These are phyloP conservation scores for Torymus texanus DNA, from an alignment of 2,888 invertebrate genomes.

Conservation along the genomic window DNA sequence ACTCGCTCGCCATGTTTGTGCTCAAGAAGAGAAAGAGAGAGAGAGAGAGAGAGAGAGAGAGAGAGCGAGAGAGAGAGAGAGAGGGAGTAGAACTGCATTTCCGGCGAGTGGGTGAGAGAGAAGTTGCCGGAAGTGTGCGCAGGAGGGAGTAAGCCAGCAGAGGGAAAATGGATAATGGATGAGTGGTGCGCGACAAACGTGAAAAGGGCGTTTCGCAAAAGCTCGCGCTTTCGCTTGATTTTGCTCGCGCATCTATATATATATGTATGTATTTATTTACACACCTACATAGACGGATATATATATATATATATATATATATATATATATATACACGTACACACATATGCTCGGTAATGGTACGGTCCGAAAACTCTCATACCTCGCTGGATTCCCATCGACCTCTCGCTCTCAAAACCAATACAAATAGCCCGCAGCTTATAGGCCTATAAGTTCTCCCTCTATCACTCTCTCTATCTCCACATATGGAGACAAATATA, in stretches of 20 bases:
- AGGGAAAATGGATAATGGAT: constrained; percentile 47
- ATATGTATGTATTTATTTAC: no score
- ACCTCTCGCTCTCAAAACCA: no score
- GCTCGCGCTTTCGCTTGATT: neutral
- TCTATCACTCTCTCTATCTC: no score
- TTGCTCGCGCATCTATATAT: neutral
- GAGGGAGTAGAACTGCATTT: constrained; percentile 43
- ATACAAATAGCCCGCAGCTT: no score
- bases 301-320: neutral
- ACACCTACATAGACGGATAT: neutral
- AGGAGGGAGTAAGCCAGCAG: neutral
- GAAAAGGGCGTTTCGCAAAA: constrained; percentile 51
- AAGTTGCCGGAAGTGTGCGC: constrained; percentile 29
- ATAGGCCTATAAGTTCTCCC: no score
- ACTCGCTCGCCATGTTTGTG: constrained; percentile 9
- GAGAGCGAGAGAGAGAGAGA: neutral
- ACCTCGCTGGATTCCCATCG: no score
- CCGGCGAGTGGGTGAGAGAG: constrained; percentile 4
- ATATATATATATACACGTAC: neutral
- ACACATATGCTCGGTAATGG: no score
- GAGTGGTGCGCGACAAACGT: constrained; percentile 44
- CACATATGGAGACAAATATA: no score
- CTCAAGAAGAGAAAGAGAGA: constrained; percentile 6
- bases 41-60: neutral
- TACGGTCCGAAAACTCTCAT: no score